Evolutionary conservation across 2,113 vertebrate genomes (phyloP).

Genomic region (Artemisiospiza belli): DNA sequence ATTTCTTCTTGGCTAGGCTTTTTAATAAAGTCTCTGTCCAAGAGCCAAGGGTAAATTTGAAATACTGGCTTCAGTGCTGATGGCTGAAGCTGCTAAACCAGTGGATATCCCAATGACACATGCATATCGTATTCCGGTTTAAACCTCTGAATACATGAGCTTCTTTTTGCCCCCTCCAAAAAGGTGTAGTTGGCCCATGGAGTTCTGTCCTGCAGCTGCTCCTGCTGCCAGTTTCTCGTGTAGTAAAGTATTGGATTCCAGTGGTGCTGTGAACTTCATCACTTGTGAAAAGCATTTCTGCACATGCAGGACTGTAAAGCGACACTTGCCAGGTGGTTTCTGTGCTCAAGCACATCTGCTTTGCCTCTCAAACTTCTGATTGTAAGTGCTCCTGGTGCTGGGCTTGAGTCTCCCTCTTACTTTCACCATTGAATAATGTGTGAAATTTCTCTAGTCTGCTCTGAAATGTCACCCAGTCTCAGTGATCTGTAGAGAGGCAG

Average conservation of each 20-base stretch:
- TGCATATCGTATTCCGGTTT: neutral
- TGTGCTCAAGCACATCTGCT: neutral
- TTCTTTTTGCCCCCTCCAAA: neutral
- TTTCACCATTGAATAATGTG: neutral
- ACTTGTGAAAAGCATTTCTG: constrained; percentile 27
- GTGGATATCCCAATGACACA: neutral
- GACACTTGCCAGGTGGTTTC: constrained; percentile 18
- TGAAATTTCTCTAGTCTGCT: neutral
- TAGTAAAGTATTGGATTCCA: neutral
- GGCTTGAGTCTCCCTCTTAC: neutral
- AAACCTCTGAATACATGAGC: neutral
- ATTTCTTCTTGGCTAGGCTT: neutral
- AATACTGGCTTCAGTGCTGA: neutral
- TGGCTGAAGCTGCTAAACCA: neutral
- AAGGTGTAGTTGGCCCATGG: neutral
- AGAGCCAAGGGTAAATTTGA: neutral
- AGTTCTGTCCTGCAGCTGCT: neutral
- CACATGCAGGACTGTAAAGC: constrained; percentile 8
- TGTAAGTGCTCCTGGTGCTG: neutral
- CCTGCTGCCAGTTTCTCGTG: neutral
- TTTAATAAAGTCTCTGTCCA: neutral
- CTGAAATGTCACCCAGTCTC: neutral
- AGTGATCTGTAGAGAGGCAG: neutral
- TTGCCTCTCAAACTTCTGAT: neutral
- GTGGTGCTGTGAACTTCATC: constrained; percentile 11